Conservation (phyloP, 2,888 invertebrate genomes). For the Drosophila austrosaltans region DNA sequence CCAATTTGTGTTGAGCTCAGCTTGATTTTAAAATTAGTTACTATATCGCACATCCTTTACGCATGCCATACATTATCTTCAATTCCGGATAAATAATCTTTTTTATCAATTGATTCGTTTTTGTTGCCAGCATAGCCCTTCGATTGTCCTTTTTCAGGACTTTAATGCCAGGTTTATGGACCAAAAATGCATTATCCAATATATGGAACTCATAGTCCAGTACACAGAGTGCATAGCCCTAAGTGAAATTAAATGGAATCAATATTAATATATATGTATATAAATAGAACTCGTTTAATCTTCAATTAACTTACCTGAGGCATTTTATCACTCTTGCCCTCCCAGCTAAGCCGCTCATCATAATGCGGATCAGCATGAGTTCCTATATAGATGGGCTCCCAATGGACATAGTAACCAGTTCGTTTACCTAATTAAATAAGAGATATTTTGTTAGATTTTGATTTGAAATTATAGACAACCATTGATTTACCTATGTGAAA, state of each 20-base stretch:
- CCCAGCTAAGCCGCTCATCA: conserved; percentile 96
- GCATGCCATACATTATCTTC: conserved; percentile 91
- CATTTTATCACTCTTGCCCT: conserved; percentile 98
- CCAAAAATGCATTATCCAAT: conserved; percentile 95
- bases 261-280: not conserved
- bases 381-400: conserved; percentile 97
- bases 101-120: conserved; percentile 90
- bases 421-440: conserved; percentile 87
- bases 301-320: conserved; percentile 88
- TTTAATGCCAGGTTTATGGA: conserved; percentile 96
- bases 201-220: conserved; percentile 96
- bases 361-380: conserved; percentile 94
- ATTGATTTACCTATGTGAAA: conserved; percentile 86
- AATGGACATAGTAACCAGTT: conserved; percentile 90
- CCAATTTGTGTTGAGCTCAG: conserved; percentile 56
- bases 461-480: not conserved
- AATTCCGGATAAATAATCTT: conserved; percentile 93
- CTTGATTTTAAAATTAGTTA: conserved; percentile 80
- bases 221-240: conserved; percentile 96
- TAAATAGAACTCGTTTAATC: fast-evolving
- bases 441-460: not conserved
- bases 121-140: conserved; percentile 89
- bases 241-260: not conserved
- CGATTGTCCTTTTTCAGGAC: conserved; percentile 90
- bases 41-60: conserved; percentile 92